phyloP scores from a whole-genome alignment of 2,113 vertebrate species.

The Microcebus ravelobensis region DNA sequence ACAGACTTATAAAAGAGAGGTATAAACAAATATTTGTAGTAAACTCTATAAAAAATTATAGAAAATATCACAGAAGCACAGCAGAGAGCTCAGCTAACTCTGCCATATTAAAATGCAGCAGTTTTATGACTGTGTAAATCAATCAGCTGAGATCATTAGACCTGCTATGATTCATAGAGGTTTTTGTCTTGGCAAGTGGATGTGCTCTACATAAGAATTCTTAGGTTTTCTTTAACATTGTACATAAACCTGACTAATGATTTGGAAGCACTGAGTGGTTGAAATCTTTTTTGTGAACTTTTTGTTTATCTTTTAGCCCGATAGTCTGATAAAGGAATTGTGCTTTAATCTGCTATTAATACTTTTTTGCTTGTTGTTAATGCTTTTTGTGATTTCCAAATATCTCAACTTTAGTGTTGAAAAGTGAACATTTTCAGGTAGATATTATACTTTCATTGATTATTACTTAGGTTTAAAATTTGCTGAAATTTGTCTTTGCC shows the following conservation, averaged over 20 bases:
- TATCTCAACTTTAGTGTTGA: slow-evolving; percentile 17
- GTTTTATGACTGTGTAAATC: background rate
- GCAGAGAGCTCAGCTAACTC: background rate
- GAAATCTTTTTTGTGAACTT: slow-evolving; percentile 14
- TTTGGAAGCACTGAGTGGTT: slow-evolving; percentile 41
- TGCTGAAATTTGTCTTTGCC: slow-evolving; percentile 16
- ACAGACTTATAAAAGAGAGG: background rate
- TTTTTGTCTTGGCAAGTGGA: background rate
- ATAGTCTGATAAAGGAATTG: background rate
- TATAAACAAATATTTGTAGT: slow-evolving; percentile 34
- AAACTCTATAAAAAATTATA: background rate
- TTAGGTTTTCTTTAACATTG: slow-evolving; percentile 14
- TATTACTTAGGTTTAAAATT: slow-evolving; percentile 24
- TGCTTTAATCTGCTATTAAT: background rate
- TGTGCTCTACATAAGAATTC: background rate
- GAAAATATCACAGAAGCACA: background rate
- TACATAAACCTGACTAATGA: background rate
- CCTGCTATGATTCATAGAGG: background rate
- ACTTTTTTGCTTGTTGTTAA: background rate
- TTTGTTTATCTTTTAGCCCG: slow-evolving; percentile 47
- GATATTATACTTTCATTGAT: background rate
- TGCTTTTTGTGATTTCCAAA: slow-evolving; percentile 14
- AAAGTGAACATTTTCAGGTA: slow-evolving; percentile 23
- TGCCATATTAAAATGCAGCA: background rate
- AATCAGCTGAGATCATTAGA: background rate